Conservation (phyloP, 2,113 vertebrate genomes). For the Capricornis sumatraensis region DNA sequence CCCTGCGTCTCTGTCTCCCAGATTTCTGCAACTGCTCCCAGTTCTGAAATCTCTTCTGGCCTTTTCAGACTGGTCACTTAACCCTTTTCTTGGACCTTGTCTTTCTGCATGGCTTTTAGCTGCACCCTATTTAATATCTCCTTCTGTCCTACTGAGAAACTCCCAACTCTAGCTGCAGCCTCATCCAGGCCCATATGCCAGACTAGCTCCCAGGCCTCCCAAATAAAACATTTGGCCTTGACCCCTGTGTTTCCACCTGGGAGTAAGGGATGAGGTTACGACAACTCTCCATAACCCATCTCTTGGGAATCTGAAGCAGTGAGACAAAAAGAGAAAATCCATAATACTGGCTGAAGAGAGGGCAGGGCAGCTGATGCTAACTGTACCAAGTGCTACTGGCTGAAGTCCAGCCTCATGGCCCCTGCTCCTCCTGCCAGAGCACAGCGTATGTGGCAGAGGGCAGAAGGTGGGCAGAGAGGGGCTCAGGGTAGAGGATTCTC, state of each 20-base stretch:
- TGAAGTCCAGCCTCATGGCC: not conserved
- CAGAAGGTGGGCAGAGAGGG: accelerated
- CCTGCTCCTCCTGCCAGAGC: no score
- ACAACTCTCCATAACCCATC: no score
- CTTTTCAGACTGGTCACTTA: not conserved
- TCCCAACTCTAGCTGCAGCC: not conserved
- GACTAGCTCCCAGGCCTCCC: not conserved
- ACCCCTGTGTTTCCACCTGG: not conserved
- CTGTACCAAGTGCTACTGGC: not conserved
- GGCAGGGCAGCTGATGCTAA: not conserved
- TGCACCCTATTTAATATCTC: not conserved
- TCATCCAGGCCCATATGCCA: not conserved
- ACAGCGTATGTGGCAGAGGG: no score
- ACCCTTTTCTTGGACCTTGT: not conserved
- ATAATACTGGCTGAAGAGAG: not conserved
- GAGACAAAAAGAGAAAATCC: not conserved
- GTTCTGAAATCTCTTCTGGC: not conserved
- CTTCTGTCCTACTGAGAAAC: not conserved
- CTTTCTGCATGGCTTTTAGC: not conserved
- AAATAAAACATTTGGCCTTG: not conserved
- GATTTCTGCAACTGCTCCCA: not conserved
- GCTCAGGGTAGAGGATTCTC: not conserved
- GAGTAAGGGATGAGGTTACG: not conserved
- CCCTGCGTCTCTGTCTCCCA: not conserved
- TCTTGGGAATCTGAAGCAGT: not conserved